Evolutionary conservation across 64 coral and sea anemone genomes (phyloP), one percentile per base, ranked within the genome.

Genomic region (Orbicella faveolata): DNA sequence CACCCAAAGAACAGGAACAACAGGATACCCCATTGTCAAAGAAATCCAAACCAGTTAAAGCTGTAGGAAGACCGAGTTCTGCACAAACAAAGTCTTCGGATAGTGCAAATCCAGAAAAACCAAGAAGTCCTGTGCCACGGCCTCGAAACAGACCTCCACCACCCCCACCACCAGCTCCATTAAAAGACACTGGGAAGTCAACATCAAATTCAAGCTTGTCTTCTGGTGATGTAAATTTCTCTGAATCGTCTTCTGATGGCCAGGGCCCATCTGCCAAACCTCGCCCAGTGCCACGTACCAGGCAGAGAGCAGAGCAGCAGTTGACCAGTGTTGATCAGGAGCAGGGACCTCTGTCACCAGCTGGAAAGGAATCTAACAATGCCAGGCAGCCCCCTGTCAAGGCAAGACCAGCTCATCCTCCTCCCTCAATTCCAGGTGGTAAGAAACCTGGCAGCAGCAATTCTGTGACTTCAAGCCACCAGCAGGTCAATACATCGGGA

Each of bases 71-170:
- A 73, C 73, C 76, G 88, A 30, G 77, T 11, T 63, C 63, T 73
- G 76, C 88, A 64, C 75, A 61, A 78, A 85, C 72, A 36, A 79
- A 81, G 34, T 53, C 81, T 54, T 89, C 92, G 13, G 73, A 88
- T 52, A 84, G 87, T 35, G 10, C 64, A 17, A 75, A 59, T 18
- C n/a, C 33, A 76, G 83, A 90, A 34, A 90, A 67, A 53, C 73
- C 78, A 53, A 85, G 14, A 33, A 87, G 66, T 70, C 95, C 95
- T 26, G 83, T 94, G 19, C 95, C 95, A 52, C 63, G 88, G 77
- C 95, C 95, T 73, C 88, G 95, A 82, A 87, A 97, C 72, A 88
- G 83, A 91, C 95, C 95, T 61, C 95, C 95, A 3, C 77, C 92
- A 75, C 95, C 95, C 44, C 95, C 91, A 74, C 92, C 92, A 61